These are phyloP conservation scores for Mamestra brassicae DNA, from an alignment of 2,888 invertebrate species.

Conservation along the genomic window DNA sequence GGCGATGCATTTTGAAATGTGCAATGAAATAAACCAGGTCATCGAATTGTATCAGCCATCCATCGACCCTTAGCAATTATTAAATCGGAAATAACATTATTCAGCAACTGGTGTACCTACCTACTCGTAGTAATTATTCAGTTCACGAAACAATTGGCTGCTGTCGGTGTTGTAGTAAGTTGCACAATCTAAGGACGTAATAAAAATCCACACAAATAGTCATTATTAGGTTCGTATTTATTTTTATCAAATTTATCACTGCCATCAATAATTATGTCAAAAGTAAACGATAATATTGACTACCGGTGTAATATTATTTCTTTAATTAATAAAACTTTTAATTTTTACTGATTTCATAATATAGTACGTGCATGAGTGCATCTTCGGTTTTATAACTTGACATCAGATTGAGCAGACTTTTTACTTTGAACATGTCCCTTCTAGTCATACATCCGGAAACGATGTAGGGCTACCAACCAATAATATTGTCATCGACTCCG, in stretches of 20 bases:
- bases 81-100: constrained; percentile 50
- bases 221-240: constrained; percentile 42
- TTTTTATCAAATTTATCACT: background rate
- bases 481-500: constrained; percentile 60
- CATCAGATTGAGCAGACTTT: background rate
- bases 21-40: constrained; percentile 27
- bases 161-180: constrained; percentile 40
- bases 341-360: constrained; percentile 3
- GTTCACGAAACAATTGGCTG: constrained; percentile 47
- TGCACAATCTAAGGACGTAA: constrained; percentile 46
- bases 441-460: constrained; percentile 58
- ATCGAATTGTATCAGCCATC: constrained; percentile 25
- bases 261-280: background rate
- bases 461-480: constrained; percentile 65
- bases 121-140: constrained; percentile 40
- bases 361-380: background rate
- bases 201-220: constrained; percentile 23
- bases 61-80: constrained; percentile 31
- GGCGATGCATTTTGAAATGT: constrained; percentile 10
- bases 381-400: constrained; percentile 14
- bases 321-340: background rate
- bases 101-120: constrained; percentile 40
- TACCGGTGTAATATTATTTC: too few species aligned
- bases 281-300: background rate
- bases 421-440: constrained; percentile 34